Evolutionary conservation across 2,113 vertebrate genomes (phyloP).

Genomic region (Thamnophis sirtalis): DNA sequence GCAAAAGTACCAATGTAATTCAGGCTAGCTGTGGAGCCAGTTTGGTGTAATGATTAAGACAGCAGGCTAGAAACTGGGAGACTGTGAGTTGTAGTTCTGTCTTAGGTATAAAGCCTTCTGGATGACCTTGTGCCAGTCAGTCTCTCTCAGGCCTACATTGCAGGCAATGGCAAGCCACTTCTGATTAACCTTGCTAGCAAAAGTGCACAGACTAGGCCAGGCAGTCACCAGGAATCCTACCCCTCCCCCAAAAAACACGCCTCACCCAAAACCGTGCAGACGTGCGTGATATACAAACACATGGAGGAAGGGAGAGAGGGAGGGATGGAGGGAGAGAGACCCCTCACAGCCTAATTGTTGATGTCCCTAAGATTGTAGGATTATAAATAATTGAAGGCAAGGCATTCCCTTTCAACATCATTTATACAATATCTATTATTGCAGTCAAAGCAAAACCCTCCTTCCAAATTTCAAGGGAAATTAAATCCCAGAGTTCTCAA

Average conservation of each 20-base stretch:
- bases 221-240: background rate
- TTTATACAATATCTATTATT: background rate
- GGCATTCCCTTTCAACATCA: background rate
- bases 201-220: background rate
- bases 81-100: background rate
- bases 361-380: background rate
- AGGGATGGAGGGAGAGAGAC: no score
- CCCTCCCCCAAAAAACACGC: no score
- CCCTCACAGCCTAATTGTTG: background rate
- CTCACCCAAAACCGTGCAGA: accelerated
- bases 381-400: background rate
- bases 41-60: background rate
- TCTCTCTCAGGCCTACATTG: background rate
- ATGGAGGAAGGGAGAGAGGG: no score
- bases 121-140: background rate
- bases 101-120: background rate
- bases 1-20: background rate
- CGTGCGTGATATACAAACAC: background rate
- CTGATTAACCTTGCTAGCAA: background rate
- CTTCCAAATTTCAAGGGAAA: background rate
- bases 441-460: background rate
- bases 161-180: background rate
- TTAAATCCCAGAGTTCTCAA: background rate
- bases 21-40: background rate
- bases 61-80: background rate